Evolutionary conservation across 2,797 vertebrate genomes (phyloP).

Genomic region (Sebastes hubbsi): DNA sequence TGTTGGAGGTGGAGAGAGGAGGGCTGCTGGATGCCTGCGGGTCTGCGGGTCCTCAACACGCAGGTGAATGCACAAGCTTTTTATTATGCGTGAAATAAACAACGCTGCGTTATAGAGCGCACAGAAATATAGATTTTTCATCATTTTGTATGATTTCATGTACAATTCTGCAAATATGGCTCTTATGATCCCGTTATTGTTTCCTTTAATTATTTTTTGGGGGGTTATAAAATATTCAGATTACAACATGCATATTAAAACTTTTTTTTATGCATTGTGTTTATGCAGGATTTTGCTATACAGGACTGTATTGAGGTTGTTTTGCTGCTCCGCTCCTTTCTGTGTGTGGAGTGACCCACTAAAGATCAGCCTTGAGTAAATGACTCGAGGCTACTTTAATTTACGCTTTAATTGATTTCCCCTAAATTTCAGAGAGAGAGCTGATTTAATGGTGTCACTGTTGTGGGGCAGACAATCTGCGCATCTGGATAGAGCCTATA

Average conservation of each 20-base stretch:
- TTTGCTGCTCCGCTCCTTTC: background rate
- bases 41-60: constrained; percentile 55
- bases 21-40: constrained; percentile 61
- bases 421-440: constrained; percentile 46
- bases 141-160: background rate
- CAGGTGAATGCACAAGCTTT: constrained; percentile 75
- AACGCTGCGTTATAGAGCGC: no score
- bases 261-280: background rate
- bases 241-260: background rate
- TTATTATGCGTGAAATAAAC: background rate
- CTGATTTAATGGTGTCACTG: constrained; percentile 50
- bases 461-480: constrained; percentile 28
- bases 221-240: background rate
- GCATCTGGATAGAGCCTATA: constrained; percentile 23
- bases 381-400: constrained; percentile 40
- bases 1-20: constrained; percentile 49
- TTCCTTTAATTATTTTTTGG: background rate
- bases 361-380: constrained; percentile 39
- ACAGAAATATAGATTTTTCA: background rate
- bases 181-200: background rate
- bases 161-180: background rate
- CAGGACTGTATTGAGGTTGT: background rate
- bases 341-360: constrained; percentile 43
- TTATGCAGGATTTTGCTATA: background rate
- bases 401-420: constrained; percentile 66